Base-by-base conservation (phyloP, 92 coral and sea anemone genomes). In the Palythoa caribaeorum region DNA sequence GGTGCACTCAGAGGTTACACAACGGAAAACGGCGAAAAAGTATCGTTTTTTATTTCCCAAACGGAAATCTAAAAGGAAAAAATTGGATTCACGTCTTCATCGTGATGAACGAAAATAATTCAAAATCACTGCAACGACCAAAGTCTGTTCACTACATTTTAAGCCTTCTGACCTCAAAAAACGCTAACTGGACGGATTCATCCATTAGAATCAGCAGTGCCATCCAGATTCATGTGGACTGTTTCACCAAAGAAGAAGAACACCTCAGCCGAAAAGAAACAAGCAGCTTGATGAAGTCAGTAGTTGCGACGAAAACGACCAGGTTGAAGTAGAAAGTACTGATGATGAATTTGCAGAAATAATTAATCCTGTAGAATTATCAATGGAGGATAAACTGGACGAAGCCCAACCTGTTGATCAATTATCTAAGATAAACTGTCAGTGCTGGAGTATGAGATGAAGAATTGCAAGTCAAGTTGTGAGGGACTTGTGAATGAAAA, bases 171-270 rank as follows among this genome's bases (percentile, higher is more conserved):
- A 44, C 48, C 48, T 44, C 48, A 44, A 44, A 44, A 44, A 44
- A 1, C 48, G 48, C 48, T 44, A 44, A 44, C 48, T 44, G 48
- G 48, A 44, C 48, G 48, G 48, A 44, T 44, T 44, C 48, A 44
- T 44, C 48, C 48, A 44, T 54, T 54, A 1, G 71, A 65, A 65
- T 17, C 71, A 17, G 71, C 71, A 17, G 71, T 65, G 36, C 36
- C 71, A 65, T 65, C 71, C 35, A 21, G 17, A 6, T 65, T 65
- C 16, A 16, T 17, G 21, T 65, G 71, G 71, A 1, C 9, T 65
- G 71, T 65, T 65, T 65, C 36, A 21, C 71, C 71, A 21, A 65
- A 65, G 38, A 65, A 65, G 71, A 57, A 35, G 36, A 65, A 65
- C 71, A 20, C 71, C 60, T 54, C 60, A 54, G 60, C 60, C 60